Base-by-base conservation (phyloP, 2,113 vertebrate genomes). In the Chroicocephalus ridibundus region DNA sequence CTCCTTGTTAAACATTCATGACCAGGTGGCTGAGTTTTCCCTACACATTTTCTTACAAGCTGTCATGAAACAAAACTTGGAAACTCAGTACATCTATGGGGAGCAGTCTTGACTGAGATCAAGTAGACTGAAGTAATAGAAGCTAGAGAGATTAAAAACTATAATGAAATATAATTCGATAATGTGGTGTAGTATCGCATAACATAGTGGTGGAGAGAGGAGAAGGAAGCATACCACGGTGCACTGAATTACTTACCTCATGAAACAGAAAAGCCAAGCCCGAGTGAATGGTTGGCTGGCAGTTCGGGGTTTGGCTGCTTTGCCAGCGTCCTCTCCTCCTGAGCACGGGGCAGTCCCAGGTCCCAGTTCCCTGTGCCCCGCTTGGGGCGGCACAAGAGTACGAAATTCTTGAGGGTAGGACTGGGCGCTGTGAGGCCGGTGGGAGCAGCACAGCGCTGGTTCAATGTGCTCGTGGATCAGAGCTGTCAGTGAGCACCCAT, bases 341-440 rank as follows among this genome's bases (percentile, higher is more conserved):
- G 32, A 36, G 54, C 1, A 1, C 4, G 5, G 31, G 8, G 47
- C 49, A 40, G 76, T n/a, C 17, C 49, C 47, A 3, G 0, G 1
- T 31, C 54, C 32, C 19, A n/a, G 36, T 47, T 72, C 44, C 25
- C 49, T 1, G 0, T 24, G 51, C 13, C 31, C 70, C 4, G 32
- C 4, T 0, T 29, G 51, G 29, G 44, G 49, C 8, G 21, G 69
- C 29, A 51, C 0, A 2, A 51, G 66, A 8, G 18, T 8, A 8
- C 2, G 5, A 32, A 61, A 46, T 36, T 31, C 3, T 18, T 1
- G 3, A 51, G 36, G 11, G 10, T 4, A 71, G 58, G 16, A 57
- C 49, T 2, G 34, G 62, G 60, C 5, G 36, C 77, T 57, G 22
- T 5, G 34, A 44, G 52, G 57, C 51, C 58, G n/a, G 4, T 24